These are phyloP conservation scores for Eupristina koningsbergeri DNA, from an alignment of 1,140 invertebrate species.

Conservation along the genomic window DNA sequence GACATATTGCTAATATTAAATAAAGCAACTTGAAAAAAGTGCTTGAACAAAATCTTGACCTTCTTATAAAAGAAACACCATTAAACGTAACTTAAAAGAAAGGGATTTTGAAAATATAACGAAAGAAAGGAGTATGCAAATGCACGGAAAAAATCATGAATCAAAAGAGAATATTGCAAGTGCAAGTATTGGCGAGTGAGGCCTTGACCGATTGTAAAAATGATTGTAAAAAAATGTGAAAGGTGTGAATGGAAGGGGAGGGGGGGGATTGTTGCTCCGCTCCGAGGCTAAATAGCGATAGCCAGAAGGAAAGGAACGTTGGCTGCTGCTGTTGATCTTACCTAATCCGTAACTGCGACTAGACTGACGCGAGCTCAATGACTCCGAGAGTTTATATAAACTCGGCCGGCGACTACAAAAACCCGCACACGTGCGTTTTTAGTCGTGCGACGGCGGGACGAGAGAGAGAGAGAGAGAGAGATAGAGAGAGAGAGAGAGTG, in stretches of 20 bases:
- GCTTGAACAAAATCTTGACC: no score
- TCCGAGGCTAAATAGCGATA: not conserved
- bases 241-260: not conserved
- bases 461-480: no score
- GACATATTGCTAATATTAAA: not conserved
- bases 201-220: conserved; percentile 20
- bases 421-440: conserved; percentile 13
- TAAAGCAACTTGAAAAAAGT: no score
- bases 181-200: not conserved
- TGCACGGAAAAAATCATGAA: no score
- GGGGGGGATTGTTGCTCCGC: no score
- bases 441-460: no score
- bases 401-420: conserved; percentile 34
- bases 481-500: no score
- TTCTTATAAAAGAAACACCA: no score
- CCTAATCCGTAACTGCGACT: conserved; percentile 56
- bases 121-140: no score
- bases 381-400: conserved; percentile 57
- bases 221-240: no score
- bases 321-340: conserved; percentile 55
- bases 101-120: no score
- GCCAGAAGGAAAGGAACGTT: conserved; percentile 39
- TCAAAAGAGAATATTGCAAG: not conserved
- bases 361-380: conserved; percentile 56
- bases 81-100: no score